Evolutionary conservation across 2,888 invertebrate genomes (phyloP).

Genomic region (Rhagonycha fulva): DNA sequence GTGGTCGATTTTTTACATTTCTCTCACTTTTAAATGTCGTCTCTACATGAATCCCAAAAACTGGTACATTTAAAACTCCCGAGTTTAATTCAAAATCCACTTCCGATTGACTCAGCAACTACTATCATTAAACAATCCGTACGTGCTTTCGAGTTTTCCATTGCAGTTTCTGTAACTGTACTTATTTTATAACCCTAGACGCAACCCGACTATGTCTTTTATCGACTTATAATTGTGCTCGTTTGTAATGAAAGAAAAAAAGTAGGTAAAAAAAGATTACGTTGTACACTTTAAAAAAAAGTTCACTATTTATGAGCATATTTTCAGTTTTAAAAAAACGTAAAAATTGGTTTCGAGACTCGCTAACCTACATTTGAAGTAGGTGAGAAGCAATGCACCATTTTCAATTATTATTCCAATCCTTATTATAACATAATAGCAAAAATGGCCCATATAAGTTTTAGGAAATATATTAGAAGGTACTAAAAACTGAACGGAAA

Average conservation of each 20-base stretch:
- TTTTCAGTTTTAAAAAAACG: not conserved
- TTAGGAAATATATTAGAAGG: too few species aligned
- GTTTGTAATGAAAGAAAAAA: not conserved
- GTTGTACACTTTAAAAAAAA: not conserved
- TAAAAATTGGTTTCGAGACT: not conserved
- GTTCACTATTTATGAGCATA: not conserved
- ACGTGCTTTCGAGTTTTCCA: constrained; percentile 1
- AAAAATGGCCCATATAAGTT: too few species aligned
- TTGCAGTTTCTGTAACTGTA: not conserved
- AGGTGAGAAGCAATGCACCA: not conserved
- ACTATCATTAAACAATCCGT: constrained; percentile 1
- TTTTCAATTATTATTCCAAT: too few species aligned
- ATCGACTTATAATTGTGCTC: not conserved
- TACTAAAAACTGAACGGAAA: too few species aligned
- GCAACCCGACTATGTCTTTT: not conserved
- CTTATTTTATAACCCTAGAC: not conserved
- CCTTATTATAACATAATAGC: too few species aligned
- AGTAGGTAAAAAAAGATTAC: not conserved
- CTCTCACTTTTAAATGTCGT: not conserved
- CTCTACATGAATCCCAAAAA: not conserved
- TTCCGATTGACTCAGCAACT: not conserved
- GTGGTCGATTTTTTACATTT: not conserved
- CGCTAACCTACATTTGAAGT: not conserved
- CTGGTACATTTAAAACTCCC: not conserved
- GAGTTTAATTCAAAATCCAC: not conserved